Conservation (phyloP, 2,797 vertebrate species). For the Macrochelys suwanniensis region DNA sequence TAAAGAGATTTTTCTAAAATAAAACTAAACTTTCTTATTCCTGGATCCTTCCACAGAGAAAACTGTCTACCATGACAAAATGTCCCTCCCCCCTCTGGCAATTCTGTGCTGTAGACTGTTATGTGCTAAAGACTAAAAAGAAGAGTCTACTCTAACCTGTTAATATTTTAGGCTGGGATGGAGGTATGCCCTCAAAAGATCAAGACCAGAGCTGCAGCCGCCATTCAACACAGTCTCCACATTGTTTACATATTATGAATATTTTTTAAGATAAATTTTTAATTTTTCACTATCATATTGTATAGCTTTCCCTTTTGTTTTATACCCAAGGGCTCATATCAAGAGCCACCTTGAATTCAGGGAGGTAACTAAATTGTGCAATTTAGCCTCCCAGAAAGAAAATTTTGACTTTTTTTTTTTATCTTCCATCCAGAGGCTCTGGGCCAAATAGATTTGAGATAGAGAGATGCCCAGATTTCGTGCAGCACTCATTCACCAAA, state of each 20-base stretch:
- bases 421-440: constrained; percentile 44
- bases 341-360: constrained; percentile 26
- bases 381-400: constrained; percentile 49
- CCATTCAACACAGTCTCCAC: constrained; percentile 8
- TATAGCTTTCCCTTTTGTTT: constrained; percentile 53
- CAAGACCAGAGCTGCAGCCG: background rate
- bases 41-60: constrained; percentile 2
- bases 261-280: constrained; percentile 42
- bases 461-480: constrained; percentile 66
- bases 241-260: constrained; percentile 43
- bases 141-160: background rate
- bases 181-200: background rate
- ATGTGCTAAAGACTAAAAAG: background rate
- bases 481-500: constrained; percentile 39
- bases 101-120: background rate
- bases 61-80: background rate
- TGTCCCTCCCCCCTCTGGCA: background rate
- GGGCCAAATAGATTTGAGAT: constrained; percentile 60
- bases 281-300: constrained; percentile 25
- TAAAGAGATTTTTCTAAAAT: background rate
- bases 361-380: background rate
- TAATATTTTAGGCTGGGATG: background rate
- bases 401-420: constrained; percentile 32
- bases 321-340: constrained; percentile 10
- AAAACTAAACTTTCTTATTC: background rate